A percentile compares a stretch with the other conserved stretches of the same genome.
Evolutionary conservation across 2,888 invertebrate species (phyloP).

Genomic region (Hemistola chrysoprasaria): DNA sequence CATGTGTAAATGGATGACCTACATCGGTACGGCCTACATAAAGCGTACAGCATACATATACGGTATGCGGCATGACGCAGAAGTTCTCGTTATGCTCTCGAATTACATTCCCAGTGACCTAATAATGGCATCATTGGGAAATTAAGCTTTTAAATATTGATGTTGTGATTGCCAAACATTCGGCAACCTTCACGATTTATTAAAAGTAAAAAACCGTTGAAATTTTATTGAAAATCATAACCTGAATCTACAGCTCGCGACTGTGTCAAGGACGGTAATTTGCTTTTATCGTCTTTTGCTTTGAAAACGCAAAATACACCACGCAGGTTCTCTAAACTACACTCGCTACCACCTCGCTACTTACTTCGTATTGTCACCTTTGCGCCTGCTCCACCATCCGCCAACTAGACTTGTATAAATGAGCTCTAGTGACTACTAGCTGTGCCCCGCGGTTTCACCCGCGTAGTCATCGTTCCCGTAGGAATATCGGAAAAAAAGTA

Average conservation of each 20-base stretch:
- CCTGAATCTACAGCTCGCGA: slow-evolving; percentile 37
- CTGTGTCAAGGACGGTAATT: slow-evolving; percentile 63
- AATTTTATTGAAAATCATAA: slow-evolving; percentile 9
- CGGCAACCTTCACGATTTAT: too few relatives aligned
- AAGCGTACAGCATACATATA: not conserved
- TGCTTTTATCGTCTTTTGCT: slow-evolving; percentile 43
- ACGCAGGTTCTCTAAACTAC: too few relatives aligned
- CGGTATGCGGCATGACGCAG: slow-evolving; percentile 50
- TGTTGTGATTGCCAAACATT: slow-evolving; percentile 12
- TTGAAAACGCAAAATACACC: slow-evolving; percentile 44
- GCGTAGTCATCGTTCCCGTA: too few relatives aligned
- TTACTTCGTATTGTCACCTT: slow-evolving; percentile 16
- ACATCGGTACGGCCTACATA: slow-evolving; percentile 17
- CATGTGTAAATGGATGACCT: slow-evolving; percentile 58
- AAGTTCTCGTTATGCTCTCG: slow-evolving; percentile 52
- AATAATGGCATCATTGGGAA: slow-evolving; percentile 44
- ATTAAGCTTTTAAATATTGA: slow-evolving; percentile 15
- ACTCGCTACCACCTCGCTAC: too few relatives aligned
- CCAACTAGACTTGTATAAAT: slow-evolving; percentile 34
- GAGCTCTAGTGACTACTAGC: slow-evolving; percentile 34
- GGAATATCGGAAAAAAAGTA: too few relatives aligned
- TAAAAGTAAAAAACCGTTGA: too few relatives aligned
- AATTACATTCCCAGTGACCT: slow-evolving; percentile 60
- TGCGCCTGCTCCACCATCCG: slow-evolving; percentile 24
- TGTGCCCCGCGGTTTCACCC: too few relatives aligned